Percentiles rank a stretch among this genome's conserved stretches.
phyloP scores from a whole-genome alignment of 2,888 invertebrate species.

The Orchesellides sinensis region DNA sequence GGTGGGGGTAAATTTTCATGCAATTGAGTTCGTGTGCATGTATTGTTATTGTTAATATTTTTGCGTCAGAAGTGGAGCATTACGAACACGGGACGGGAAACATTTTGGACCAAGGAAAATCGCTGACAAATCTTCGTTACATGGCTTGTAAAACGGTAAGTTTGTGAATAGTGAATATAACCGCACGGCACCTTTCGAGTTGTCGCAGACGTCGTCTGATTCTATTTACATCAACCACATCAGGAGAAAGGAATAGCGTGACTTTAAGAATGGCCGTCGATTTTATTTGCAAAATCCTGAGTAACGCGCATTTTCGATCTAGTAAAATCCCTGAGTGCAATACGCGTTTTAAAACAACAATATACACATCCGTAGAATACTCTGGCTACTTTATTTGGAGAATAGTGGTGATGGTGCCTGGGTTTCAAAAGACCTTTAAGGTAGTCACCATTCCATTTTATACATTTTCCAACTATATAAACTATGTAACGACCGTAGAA shows the following conservation, averaged over 20 bases:
- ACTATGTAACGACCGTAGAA: too few relatives aligned
- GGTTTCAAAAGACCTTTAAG: too few relatives aligned
- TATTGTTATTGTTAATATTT: not conserved
- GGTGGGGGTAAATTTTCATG: not conserved
- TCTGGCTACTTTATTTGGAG: too few relatives aligned
- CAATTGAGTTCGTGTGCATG: not conserved
- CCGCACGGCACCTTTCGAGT: not conserved
- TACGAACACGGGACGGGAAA: too few relatives aligned
- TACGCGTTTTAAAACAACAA: not conserved
- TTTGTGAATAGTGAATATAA: too few relatives aligned
- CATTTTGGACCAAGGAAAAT: not conserved
- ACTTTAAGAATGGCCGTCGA: not conserved
- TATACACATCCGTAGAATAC: too few relatives aligned
- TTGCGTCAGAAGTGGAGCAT: not conserved
- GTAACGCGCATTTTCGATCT: not conserved
- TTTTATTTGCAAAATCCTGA: not conserved
- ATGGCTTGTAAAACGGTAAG: too few relatives aligned
- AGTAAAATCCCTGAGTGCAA: not conserved
- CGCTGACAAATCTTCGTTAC: conserved; percentile 24
- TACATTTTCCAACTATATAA: too few relatives aligned
- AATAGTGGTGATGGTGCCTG: too few relatives aligned
- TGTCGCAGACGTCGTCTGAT: conserved; percentile 8
- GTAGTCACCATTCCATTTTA: too few relatives aligned
- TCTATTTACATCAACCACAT: conserved; percentile 12
- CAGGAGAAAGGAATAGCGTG: not conserved